phyloP scores from a whole-genome alignment of 2,113 vertebrate genomes.

The Daubentonia madagascariensis region DNA sequence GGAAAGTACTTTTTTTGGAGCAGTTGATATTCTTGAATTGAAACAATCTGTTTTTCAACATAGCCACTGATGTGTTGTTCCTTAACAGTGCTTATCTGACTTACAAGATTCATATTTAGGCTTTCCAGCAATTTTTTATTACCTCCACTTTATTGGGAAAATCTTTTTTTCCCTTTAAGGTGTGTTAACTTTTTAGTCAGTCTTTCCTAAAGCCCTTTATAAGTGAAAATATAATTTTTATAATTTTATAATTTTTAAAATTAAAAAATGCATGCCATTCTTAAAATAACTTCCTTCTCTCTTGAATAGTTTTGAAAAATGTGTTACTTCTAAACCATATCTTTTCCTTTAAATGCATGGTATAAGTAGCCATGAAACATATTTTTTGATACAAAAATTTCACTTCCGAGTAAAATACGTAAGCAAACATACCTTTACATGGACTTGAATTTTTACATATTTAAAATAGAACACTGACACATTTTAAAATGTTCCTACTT shows the following conservation, averaged over 20 bases:
- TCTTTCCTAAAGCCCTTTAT: background rate
- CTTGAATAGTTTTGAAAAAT: slow-evolving; percentile 23
- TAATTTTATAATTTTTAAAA: background rate
- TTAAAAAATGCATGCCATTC: background rate
- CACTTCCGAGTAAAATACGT: background rate
- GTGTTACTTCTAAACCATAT: background rate
- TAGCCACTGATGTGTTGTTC: background rate
- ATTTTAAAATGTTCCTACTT: background rate
- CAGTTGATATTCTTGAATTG: background rate
- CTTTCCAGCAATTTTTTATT: slow-evolving; percentile 44
- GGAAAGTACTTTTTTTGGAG: slow-evolving; percentile 26
- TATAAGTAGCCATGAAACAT: background rate
- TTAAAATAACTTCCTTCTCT: slow-evolving; percentile 18
- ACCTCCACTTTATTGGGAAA: slow-evolving; percentile 17
- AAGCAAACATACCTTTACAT: background rate
- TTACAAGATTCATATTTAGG: background rate
- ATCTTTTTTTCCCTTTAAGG: background rate
- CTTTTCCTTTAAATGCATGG: background rate
- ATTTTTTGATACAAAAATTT: slow-evolving; percentile 10
- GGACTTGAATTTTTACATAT: background rate
- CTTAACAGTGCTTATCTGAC: background rate
- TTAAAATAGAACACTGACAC: background rate
- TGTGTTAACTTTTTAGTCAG: slow-evolving; percentile 21
- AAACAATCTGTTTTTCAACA: background rate
- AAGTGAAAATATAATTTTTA: background rate